Evolutionary conservation across 2,888 invertebrate genomes (phyloP).

Genomic region (Criorhina ranunculi): DNA sequence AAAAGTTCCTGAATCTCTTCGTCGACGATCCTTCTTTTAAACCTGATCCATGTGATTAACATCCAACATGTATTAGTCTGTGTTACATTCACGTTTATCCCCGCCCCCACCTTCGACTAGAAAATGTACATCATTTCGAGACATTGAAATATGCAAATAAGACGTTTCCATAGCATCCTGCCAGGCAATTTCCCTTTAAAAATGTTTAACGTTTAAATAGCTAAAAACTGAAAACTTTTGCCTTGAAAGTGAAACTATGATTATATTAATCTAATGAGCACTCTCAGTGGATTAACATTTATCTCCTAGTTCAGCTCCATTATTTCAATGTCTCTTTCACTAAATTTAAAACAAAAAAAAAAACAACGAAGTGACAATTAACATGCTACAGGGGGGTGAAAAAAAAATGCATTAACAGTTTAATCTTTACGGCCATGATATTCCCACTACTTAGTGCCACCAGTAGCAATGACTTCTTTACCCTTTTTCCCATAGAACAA

Average conservation of each 20-base stretch:
- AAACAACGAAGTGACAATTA: conserved; percentile 53
- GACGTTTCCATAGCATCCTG: too few relatives aligned
- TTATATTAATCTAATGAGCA: not conserved
- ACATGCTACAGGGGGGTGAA: conserved; percentile 23
- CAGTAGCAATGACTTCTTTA: not conserved
- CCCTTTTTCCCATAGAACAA: conserved; percentile 56
- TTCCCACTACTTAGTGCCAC: conserved; percentile 7
- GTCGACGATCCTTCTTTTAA: too few relatives aligned
- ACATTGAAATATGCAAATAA: too few relatives aligned
- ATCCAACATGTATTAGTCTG: too few relatives aligned
- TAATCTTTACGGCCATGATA: conserved; percentile 30
- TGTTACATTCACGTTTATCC: too few relatives aligned
- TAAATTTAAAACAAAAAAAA: conserved; percentile 13
- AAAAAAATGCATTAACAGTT: conserved; percentile 45
- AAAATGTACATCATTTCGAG: too few relatives aligned
- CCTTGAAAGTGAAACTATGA: conserved; percentile 24
- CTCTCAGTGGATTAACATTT: not conserved
- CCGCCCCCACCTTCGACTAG: too few relatives aligned
- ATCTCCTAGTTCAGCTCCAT: conserved; percentile 10
- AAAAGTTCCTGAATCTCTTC: too few relatives aligned
- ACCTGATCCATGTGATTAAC: too few relatives aligned
- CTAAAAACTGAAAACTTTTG: not conserved
- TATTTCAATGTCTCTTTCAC: conserved; percentile 4
- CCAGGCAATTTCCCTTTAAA: too few relatives aligned
- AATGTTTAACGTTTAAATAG: not conserved